Evolutionary conservation across 2,113 vertebrate species (phyloP), one percentile per base, ranked within the genome.

Genomic region (Anolis sagrei): DNA sequence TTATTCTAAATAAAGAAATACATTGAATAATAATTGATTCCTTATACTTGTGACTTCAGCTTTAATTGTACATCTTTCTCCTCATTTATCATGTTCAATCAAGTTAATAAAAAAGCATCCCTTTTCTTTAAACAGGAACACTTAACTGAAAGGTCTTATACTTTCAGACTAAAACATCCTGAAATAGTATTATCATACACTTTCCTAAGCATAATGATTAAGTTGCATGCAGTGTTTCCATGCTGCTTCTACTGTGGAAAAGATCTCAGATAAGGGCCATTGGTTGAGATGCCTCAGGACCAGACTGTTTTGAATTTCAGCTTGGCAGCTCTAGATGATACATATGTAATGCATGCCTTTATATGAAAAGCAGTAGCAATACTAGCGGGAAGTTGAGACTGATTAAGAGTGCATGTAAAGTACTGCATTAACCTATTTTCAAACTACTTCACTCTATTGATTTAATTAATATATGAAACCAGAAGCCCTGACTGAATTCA

Each of bases 201-300:
- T 54, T 23, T 39, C 75, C 75, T 77, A 77, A 14, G 7, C 74
- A 77, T 84, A 87, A 76, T 70, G 84, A 66, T 80, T 13, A 68
- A 84, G 2, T 79, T 92, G 69, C 66, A 88, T 27, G 18, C 81
- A 25, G 73, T 78, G 61, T 85, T 87, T 89, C 58, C 77, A 82
- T 86, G 62, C 62, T 91, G 91, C 79, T 85, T 89, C 75, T 29
- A 85, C 89, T 90, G 66, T 77, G 49, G 62, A 48, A 83, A 10
- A 0, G 2, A 23, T 87, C 19, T 3, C 75, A 82, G 39, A 84
- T 81, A 72, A 49, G 77, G 51, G 48, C 51, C 29, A 49, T 86
- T 73, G n/a, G 51, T 79, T 80, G 39, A 4, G 11, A 49, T 74
- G 84, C 68, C 68, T 74, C 36, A 79, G 77, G 77, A 27, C 1